phyloP scores from a whole-genome alignment of 2,113 vertebrate genomes.

The Micronycteris hirsuta region DNA sequence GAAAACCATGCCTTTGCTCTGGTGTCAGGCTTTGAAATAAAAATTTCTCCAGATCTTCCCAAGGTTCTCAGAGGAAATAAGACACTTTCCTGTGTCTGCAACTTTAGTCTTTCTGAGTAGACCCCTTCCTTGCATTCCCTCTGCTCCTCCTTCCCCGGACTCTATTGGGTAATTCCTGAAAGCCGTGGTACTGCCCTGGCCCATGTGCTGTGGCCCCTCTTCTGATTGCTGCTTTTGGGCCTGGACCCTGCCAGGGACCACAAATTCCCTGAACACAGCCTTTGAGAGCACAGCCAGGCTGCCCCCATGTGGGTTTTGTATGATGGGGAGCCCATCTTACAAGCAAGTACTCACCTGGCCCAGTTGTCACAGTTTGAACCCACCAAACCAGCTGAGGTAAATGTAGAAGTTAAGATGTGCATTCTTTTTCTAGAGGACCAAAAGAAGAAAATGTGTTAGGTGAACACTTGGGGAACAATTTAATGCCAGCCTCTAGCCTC shows the following conservation, averaged over 20 bases:
- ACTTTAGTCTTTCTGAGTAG: slow-evolving; percentile 65
- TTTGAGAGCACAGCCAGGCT: slow-evolving; percentile 32
- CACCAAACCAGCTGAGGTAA: background rate
- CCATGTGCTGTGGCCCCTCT: slow-evolving; percentile 62
- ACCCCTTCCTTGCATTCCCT: background rate
- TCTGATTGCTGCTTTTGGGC: slow-evolving; percentile 56
- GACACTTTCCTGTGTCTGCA: slow-evolving; percentile 74
- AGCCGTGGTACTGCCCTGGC: slow-evolving; percentile 61
- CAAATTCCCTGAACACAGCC: slow-evolving; percentile 41
- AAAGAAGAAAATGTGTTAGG: background rate
- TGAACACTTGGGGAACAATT: too few species aligned
- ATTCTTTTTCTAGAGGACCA: background rate
- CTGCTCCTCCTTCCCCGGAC: slow-evolving; percentile 38
- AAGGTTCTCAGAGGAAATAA: slow-evolving; percentile 72
- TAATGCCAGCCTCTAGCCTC: background rate
- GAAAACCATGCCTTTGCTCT: slow-evolving; percentile 72
- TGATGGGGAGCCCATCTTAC: background rate
- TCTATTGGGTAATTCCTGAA: slow-evolving; percentile 64
- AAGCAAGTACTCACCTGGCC: background rate
- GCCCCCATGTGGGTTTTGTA: background rate
- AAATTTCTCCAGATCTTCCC: slow-evolving; percentile 73
- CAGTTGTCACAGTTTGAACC: background rate
- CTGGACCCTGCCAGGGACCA: background rate
- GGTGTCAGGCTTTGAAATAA: slow-evolving; percentile 76
- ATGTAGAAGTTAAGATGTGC: background rate